Evolutionary conservation across 2,797 vertebrate genomes (phyloP).

Genomic region (Nothura maculosa): DNA sequence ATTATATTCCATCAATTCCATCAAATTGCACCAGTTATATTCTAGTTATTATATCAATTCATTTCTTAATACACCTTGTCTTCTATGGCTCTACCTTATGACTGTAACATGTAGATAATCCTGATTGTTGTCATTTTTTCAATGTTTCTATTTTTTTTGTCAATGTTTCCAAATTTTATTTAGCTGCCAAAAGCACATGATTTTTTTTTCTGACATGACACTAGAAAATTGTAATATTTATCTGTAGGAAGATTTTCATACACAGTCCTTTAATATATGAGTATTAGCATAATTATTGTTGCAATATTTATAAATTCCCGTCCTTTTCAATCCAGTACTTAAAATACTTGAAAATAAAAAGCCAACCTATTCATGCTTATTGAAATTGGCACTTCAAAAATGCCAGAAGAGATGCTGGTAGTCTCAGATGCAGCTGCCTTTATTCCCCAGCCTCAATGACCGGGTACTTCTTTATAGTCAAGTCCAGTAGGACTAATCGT

Average conservation of each 20-base stretch:
- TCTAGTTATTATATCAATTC: background rate
- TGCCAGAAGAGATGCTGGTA: background rate
- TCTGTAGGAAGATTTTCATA: background rate
- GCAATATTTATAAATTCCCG: background rate
- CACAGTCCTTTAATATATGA: background rate
- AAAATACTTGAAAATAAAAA: background rate
- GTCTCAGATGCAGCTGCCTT: background rate
- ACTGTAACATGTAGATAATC: background rate
- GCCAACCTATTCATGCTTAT: background rate
- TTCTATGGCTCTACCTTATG: background rate
- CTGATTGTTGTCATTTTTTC: background rate
- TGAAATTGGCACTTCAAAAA: background rate
- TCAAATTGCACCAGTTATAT: background rate
- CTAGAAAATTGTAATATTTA: background rate
- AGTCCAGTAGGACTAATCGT: slow-evolving; percentile 4
- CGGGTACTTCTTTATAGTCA: background rate
- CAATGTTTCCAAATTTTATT: background rate
- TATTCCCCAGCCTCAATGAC: background rate
- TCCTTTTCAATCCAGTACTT: background rate
- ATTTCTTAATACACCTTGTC: background rate
- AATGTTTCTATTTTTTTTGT: background rate
- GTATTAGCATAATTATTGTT: background rate
- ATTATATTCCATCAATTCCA: background rate
- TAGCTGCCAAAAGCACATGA: background rate
- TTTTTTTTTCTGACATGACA: slow-evolving; percentile 18